Evolutionary conservation across 2,888 invertebrate genomes (phyloP).

Genomic region (Temnothorax ravouxi): DNA sequence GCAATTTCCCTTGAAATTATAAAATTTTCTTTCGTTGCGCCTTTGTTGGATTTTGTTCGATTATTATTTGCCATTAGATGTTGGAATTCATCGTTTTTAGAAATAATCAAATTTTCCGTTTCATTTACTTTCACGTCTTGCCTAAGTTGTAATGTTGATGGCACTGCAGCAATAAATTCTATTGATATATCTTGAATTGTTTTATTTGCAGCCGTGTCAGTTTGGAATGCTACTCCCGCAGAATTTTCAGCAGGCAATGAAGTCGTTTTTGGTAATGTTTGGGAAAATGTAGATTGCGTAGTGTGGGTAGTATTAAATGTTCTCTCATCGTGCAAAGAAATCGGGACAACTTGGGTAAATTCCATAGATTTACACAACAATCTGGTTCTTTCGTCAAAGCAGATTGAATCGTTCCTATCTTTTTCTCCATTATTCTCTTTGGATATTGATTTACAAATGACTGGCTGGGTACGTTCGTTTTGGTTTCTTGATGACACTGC

Average conservation of each 20-base stretch:
- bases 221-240: not conserved
- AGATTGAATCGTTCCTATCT: not conserved
- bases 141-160: not conserved
- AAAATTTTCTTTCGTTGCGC: not conserved
- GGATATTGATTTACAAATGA: not conserved
- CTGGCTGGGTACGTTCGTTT: not conserved
- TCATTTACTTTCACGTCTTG: not conserved
- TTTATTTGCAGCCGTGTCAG: not conserved
- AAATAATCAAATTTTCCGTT: slow-evolving; percentile 10
- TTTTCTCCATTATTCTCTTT: not conserved
- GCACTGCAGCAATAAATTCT: slow-evolving; percentile 64
- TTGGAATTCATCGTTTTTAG: not conserved
- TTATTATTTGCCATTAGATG: not conserved
- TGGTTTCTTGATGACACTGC: slow-evolving; percentile 27
- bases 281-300: not conserved
- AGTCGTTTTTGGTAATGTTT: not conserved
- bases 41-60: not conserved
- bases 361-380: slow-evolving; percentile 40
- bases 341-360: slow-evolving; percentile 43
- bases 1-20: not conserved
- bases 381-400: slow-evolving; percentile 32
- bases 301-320: not conserved
- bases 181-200: slow-evolving; percentile 61
- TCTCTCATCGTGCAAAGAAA: not conserved
- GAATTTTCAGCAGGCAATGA: not conserved